phyloP scores from a whole-genome alignment of 1,140 invertebrate genomes.

The Macrosteles quadrilineatus region DNA sequence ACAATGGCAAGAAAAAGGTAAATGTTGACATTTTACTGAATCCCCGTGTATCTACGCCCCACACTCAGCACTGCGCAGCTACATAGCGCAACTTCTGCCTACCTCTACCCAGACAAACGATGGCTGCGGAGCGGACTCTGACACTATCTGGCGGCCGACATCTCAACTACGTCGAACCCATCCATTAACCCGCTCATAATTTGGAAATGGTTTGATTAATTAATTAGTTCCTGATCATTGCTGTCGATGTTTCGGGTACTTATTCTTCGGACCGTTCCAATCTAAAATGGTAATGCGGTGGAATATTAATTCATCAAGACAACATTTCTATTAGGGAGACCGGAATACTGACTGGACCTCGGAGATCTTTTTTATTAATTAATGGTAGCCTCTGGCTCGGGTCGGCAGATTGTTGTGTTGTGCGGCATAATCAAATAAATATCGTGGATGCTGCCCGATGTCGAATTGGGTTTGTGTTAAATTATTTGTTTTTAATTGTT shows the following conservation, averaged over 20 bases:
- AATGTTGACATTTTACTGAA: no score
- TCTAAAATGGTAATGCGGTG: conserved; percentile 19
- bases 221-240: conserved; percentile 19
- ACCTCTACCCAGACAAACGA: no score
- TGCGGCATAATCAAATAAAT: background rate
- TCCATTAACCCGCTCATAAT: conserved; percentile 11
- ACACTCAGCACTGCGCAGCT: no score
- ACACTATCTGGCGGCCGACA: conserved; percentile 10
- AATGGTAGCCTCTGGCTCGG: background rate
- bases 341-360: background rate
- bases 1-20: no score
- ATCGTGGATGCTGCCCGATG: no score
- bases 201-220: conserved; percentile 23
- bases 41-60: no score
- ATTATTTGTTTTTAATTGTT: no score
- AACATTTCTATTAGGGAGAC: conserved; percentile 18
- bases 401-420: background rate
- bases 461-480: no score
- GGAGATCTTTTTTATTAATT: background rate
- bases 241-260: conserved; percentile 19
- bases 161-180: conserved; percentile 23
- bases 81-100: no score
- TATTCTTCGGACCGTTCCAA: conserved; percentile 2
- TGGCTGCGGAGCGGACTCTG: background rate
- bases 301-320: conserved; percentile 15